Evolutionary conservation across 1,140 invertebrate genomes (phyloP).

Genomic region (Babylonia areolata): DNA sequence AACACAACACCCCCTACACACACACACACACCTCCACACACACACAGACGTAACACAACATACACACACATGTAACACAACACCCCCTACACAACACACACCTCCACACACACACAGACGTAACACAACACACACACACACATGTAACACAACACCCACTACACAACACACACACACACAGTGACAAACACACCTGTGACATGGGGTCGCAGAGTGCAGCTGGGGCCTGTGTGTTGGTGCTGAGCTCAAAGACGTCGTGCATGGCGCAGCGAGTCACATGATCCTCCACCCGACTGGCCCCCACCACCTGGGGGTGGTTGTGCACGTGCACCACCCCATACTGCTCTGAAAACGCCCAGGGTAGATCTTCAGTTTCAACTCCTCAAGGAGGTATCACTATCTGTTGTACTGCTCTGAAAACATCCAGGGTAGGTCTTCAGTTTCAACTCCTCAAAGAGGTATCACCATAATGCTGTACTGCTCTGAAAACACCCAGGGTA

Average conservation of each 20-base stretch:
- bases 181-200: constrained; percentile 56
- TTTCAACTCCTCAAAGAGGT: too few relatives aligned
- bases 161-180: neutral
- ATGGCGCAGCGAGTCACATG: constrained; percentile 73
- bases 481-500: too few relatives aligned
- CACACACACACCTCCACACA: neutral
- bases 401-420: too few relatives aligned
- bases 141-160: neutral
- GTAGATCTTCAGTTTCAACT: too few relatives aligned
- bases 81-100: neutral
- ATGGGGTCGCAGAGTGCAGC: constrained; percentile 70
- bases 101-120: neutral
- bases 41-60: neutral
- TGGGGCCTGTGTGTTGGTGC: constrained; percentile 69
- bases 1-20: neutral
- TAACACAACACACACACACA: neutral
- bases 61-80: neutral
- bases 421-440: too few relatives aligned
- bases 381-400: too few relatives aligned
- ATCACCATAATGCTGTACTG: too few relatives aligned
- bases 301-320: constrained; percentile 65
- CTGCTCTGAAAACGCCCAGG: constrained; percentile 50
- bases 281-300: constrained; percentile 71
- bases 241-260: constrained; percentile 69
- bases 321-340: constrained; percentile 70